A percentile compares a stretch with the other conserved stretches of the same genome.
These are phyloP conservation scores for Donacobius atricapilla DNA, from an alignment of 2,113 vertebrate species.

Conservation along the genomic window DNA sequence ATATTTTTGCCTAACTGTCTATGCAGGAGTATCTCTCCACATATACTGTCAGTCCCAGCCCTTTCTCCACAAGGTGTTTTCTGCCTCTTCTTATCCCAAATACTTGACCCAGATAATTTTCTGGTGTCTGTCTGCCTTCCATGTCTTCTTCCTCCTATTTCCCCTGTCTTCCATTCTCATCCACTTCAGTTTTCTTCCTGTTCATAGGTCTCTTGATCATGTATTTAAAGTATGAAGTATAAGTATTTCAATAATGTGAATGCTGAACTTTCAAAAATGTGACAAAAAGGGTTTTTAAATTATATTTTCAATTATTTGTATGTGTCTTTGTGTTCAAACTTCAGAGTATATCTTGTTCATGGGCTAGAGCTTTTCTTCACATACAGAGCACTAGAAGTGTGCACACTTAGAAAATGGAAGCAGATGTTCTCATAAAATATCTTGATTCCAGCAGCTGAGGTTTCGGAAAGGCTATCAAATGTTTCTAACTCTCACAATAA, in stretches of 20 bases:
- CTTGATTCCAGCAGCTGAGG: slow-evolving; percentile 36
- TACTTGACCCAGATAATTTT: not conserved
- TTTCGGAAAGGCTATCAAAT: slow-evolving; percentile 32
- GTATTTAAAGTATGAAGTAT: not conserved
- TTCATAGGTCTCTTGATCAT: not conserved
- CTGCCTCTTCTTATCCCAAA: not conserved
- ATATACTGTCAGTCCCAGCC: not conserved
- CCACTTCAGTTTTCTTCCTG: not conserved
- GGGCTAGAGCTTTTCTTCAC: not conserved
- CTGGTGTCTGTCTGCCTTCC: not conserved
- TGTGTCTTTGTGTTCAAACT: not conserved
- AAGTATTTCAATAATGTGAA: not conserved
- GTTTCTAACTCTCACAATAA: slow-evolving; percentile 22
- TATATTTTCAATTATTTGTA: not conserved
- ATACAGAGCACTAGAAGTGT: not conserved
- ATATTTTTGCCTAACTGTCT: not conserved
- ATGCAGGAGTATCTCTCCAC: not conserved
- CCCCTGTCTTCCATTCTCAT: not conserved
- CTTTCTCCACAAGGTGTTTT: not conserved
- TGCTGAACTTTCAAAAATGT: not conserved
- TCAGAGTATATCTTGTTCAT: not conserved
- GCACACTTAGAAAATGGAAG: not conserved
- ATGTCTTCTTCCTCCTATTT: not conserved
- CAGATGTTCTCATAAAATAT: slow-evolving; percentile 26
- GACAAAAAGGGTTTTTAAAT: not conserved